These are phyloP conservation scores for Achlya flavicornis DNA, from an alignment of 2,888 invertebrate genomes.

Conservation along the genomic window DNA sequence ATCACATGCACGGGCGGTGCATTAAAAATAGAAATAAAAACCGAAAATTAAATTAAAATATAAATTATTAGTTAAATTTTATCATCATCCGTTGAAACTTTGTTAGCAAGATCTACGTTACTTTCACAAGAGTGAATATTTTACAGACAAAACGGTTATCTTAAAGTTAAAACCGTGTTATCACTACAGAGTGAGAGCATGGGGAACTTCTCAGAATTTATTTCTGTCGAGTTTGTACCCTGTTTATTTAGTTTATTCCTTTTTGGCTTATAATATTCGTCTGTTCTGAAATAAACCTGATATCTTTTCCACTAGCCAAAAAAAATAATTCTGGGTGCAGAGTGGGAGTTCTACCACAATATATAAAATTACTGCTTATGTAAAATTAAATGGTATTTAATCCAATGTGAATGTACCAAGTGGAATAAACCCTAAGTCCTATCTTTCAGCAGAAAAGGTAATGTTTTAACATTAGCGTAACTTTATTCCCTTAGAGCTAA, in stretches of 20 bases:
- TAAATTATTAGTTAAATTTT: too few relatives aligned
- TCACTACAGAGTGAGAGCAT: constrained; percentile 52
- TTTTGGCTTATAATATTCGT: constrained; percentile 13
- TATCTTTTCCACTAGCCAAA: too few relatives aligned
- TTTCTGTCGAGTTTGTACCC: constrained; percentile 41
- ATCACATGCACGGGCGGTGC: too few relatives aligned
- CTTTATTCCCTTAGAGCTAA: constrained; percentile 55
- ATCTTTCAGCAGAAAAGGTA: constrained; percentile 70
- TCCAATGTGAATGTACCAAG: constrained; percentile 26
- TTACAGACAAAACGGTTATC: constrained; percentile 40
- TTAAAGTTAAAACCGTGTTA: constrained; percentile 55
- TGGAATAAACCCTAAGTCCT: constrained; percentile 37
- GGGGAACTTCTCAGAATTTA: constrained; percentile 52
- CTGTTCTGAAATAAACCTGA: constrained; percentile 4
- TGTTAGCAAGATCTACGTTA: neutral
- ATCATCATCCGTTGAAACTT: neutral
- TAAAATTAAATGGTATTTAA: too few relatives aligned
- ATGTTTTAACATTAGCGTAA: constrained; percentile 76
- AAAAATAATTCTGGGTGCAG: too few relatives aligned
- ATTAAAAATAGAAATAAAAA: too few relatives aligned
- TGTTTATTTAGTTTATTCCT: constrained; percentile 17
- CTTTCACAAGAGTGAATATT: constrained; percentile 26
- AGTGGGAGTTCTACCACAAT: too few relatives aligned
- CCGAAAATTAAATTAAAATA: too few relatives aligned
- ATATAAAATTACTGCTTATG: too few relatives aligned